Evolutionary conservation across 2,797 vertebrate species (phyloP), one percentile per base, ranked within the genome.

Genomic region (Chelonia mydas): DNA sequence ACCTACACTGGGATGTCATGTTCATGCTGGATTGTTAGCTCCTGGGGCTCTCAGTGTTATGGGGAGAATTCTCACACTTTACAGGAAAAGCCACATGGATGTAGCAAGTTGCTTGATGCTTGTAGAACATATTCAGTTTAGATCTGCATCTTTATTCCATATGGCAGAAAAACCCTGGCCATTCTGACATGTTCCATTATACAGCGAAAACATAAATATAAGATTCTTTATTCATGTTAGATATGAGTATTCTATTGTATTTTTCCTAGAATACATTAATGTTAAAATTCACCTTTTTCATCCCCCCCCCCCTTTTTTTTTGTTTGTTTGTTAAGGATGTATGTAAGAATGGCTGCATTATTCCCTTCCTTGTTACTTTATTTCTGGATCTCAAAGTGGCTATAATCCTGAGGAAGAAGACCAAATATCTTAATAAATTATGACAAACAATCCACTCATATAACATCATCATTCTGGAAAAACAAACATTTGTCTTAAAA

Each of bases 321-420:
- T 41, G 5, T 41, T 41, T 41, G 41, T 41, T 83, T 92, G 86
- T 82, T 7, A 84, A 97, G 97, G 92, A 50, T 91, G 68, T 84
- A 1, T 88, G 6, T 96, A 84, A 97, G 91, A 90, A 98, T 97
- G 97, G 94, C 94, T 82, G 23, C 81, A 41, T 87, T 83, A 53
- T 97, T 95, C 81, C 85, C 77, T 86, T 65, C 82, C 81, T 90
- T 57, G 21, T 90, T 81, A 94, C 80, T 91, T 94, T 50, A 0
- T 90, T 91, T 84, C 61, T 89, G 45, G 53, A 94, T 88, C 90
- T 94, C 87, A 88, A 94, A 96, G 92, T 41, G 90, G 41, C 88
- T 90, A 1, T 50, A 93, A 90, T 92, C 94, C 91, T 57, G 84
- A 87, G 74, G 90, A 84, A 93, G 23, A 76, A 7, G 61, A 83